Evolutionary conservation across 2,888 invertebrate genomes (phyloP).

Genomic region (Corbicula japonica): DNA sequence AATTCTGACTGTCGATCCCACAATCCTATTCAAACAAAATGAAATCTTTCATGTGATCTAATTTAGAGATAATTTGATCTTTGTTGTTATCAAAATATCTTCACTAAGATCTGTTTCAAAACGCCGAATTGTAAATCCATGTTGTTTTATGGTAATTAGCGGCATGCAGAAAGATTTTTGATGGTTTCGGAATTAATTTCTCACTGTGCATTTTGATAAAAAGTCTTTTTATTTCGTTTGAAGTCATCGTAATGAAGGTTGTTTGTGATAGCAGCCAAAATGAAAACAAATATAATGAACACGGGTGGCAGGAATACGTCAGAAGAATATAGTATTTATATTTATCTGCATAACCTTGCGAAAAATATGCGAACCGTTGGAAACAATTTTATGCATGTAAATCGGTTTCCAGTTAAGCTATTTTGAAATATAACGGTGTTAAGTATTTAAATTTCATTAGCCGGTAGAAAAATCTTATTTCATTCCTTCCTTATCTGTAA

Average conservation of each 20-base stretch:
- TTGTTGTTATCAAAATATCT: conserved; percentile 22
- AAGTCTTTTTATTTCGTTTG: conserved; percentile 57
- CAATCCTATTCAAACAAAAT: too few relatives aligned
- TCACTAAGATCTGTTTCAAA: conserved; percentile 43
- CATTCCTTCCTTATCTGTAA: too few relatives aligned
- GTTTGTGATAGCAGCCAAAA: conserved; percentile 46
- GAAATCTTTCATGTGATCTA: too few relatives aligned
- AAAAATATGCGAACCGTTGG: background rate
- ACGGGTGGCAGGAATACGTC: conserved; percentile 29
- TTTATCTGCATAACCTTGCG: background rate
- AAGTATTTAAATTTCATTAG: too few relatives aligned
- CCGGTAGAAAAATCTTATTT: too few relatives aligned
- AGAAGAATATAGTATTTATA: conserved; percentile 7
- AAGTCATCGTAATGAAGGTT: conserved; percentile 56
- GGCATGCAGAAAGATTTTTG: conserved; percentile 38
- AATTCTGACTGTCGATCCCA: too few relatives aligned
- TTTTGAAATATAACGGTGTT: too few relatives aligned
- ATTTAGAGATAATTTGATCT: conserved; percentile 35
- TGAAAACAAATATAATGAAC: conserved; percentile 26
- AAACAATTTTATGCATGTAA: too few relatives aligned
- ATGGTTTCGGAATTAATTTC: conserved; percentile 59
- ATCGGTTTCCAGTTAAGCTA: too few relatives aligned
- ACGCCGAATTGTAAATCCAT: conserved; percentile 46
- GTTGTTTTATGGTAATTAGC: conserved; percentile 58
- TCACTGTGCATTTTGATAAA: conserved; percentile 51